phyloP scores from a whole-genome alignment of 2,888 invertebrate genomes.

The Plagodis pulveraria region DNA sequence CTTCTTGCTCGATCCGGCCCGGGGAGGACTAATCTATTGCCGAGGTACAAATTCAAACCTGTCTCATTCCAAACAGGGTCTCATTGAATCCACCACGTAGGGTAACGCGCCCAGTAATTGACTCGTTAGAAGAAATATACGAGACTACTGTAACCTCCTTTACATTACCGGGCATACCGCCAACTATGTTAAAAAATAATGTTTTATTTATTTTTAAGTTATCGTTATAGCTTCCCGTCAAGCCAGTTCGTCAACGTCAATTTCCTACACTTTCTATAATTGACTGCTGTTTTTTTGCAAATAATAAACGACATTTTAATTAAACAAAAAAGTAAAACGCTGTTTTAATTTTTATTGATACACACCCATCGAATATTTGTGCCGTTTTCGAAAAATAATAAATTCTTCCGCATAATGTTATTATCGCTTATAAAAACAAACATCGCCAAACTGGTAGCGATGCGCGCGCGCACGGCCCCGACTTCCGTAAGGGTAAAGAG shows the following conservation, averaged over 20 bases:
- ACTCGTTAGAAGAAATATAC: constrained; percentile 57
- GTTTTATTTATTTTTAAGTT: constrained; percentile 25
- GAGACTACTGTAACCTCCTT: constrained; percentile 14
- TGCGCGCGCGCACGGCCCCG: constrained; percentile 20
- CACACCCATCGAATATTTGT: constrained; percentile 17
- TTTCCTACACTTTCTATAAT: constrained; percentile 24
- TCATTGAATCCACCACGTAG: constrained; percentile 50
- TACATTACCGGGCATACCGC: constrained; percentile 12
- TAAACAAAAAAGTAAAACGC: constrained; percentile 5
- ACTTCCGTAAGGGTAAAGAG: constrained; percentile 37
- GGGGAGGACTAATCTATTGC: constrained; percentile 43
- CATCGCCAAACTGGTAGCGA: constrained; percentile 44
- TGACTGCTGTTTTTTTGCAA: constrained; percentile 15
- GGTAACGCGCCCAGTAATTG: constrained; percentile 60
- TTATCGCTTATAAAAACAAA: constrained; percentile 52
- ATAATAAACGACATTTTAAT: constrained; percentile 7
- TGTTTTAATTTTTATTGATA: constrained; percentile 14
- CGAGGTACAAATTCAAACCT: constrained; percentile 47
- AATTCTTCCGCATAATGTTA: constrained; percentile 27
- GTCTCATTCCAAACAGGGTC: constrained; percentile 43
- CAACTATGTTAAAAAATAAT: constrained; percentile 19
- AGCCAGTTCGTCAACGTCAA: constrained; percentile 9
- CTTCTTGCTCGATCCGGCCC: constrained; percentile 31
- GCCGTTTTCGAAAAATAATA: constrained; percentile 18
- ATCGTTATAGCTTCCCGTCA: constrained; percentile 14